Base-by-base conservation (phyloP, 2,888 invertebrate species). In the Smittia aterrima region DNA sequence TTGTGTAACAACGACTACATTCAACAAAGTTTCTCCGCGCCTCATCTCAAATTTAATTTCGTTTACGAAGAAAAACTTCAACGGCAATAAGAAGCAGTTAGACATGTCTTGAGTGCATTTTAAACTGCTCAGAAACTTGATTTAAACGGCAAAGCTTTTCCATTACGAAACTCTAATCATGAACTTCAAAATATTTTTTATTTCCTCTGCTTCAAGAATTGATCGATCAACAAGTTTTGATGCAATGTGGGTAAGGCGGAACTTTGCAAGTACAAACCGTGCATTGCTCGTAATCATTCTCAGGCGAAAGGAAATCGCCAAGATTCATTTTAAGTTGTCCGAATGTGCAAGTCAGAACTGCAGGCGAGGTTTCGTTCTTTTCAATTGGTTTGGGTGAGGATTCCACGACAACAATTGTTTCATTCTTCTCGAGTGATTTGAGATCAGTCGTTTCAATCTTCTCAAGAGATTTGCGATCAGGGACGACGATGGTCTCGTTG, bases 291-390 rank as follows among this genome's bases (percentile, higher is more conserved):
- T 25, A 22, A 11, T 64, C 16, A 7, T 25, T 16, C 27, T 70
- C 70, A 1, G 70, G 70, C 7, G 70, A 70, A 13, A 70, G 27
- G n/a, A n/a, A 27, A 18, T 70, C 70, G 1, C 54, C 70, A 3
- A 70, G 22, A 7, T n/a, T 25, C 70, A 70, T 27, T 16, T 70
- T 54, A n/a, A 70, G 27, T 1, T 27, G 7, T 0, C 70, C 70
- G 18, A 70, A 70, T 11, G 47, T 32, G 54, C 70, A 70, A n/a
- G n/a, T n/a, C n/a, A n/a, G n/a, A n/a, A n/a, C 22, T 64, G 13
- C 1, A 25, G 16, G 18, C 11, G 11, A 54, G 18, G 38, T 38
- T 9, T 4, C 38, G 6, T 38, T 38, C 38, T 38, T 38, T 38
- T 38, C 9, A n/a, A n/a, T n/a, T n/a, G n/a, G 38, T 38, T 4